Evolutionary conservation across 2,888 invertebrate genomes (phyloP).

Genomic region (Platerodrilus igneus): DNA sequence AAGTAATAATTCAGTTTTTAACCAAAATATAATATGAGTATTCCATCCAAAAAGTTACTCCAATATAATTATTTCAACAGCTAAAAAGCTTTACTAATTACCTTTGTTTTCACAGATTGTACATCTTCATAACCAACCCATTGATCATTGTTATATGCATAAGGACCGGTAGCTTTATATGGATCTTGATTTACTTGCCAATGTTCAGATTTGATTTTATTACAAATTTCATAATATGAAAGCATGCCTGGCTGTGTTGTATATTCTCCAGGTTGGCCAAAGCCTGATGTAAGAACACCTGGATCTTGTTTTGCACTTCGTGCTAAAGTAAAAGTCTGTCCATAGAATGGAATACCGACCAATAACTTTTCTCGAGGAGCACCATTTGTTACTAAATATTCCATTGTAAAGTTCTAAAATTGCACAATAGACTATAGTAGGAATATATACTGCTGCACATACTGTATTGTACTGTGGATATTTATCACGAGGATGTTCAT

Average conservation of each 20-base stretch:
- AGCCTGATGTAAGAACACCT: slow-evolving; percentile 64
- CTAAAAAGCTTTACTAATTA: no score
- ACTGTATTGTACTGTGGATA: slow-evolving; percentile 75
- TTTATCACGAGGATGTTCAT: slow-evolving; percentile 59
- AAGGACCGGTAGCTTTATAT: slow-evolving; percentile 64
- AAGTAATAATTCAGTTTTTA: no score
- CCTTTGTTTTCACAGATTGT: slow-evolving; percentile 70
- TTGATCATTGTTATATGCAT: slow-evolving; percentile 72
- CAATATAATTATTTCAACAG: neutral
- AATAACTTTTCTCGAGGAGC: slow-evolving; percentile 74
- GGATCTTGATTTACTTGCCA: slow-evolving; percentile 60
- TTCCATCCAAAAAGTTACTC: no score
- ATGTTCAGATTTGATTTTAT: slow-evolving; percentile 61
- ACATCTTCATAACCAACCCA: slow-evolving; percentile 89
- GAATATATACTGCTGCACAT: slow-evolving; percentile 37
- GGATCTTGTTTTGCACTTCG: slow-evolving; percentile 48
- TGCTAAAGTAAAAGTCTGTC: slow-evolving; percentile 73
- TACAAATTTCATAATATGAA: slow-evolving; percentile 81
- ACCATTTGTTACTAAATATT: slow-evolving; percentile 67
- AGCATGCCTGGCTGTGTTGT: slow-evolving; percentile 85
- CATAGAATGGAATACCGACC: slow-evolving; percentile 82
- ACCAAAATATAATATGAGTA: neutral
- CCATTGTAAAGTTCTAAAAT: slow-evolving; percentile 73
- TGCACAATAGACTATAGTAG: neutral
- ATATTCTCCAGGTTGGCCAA: slow-evolving; percentile 75